These are phyloP conservation scores for Bambusicola thoracicus DNA, from an alignment of 2,113 vertebrate genomes.

Conservation along the genomic window DNA sequence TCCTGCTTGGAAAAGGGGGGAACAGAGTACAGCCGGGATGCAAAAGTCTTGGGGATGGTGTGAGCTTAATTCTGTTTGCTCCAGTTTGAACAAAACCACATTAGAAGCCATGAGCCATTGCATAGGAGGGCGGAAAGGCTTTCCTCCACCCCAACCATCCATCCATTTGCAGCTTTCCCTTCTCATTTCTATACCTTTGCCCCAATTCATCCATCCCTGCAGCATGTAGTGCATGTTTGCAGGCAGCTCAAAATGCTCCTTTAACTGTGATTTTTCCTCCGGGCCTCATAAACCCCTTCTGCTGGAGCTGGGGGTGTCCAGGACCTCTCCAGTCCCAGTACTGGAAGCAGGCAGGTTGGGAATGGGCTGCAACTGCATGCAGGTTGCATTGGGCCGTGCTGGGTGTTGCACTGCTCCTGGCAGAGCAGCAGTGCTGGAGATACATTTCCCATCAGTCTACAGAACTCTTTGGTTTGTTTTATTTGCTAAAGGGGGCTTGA, in stretches of 20 bases:
- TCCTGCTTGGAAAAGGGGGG: not conserved
- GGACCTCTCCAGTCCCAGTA: not conserved
- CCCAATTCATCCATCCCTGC: not conserved
- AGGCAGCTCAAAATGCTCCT: not conserved
- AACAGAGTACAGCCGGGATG: not conserved
- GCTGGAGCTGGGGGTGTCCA: slow-evolving; percentile 28
- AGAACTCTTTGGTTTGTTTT: not conserved
- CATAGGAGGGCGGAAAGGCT: not conserved
- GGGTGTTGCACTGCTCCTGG: not conserved
- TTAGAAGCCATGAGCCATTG: not conserved
- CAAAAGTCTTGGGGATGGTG: not conserved
- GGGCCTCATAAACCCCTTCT: slow-evolving; percentile 46
- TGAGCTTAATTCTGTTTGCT: not conserved
- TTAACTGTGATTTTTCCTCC: not conserved
- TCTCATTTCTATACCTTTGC: not conserved
- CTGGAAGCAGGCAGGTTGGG: not conserved
- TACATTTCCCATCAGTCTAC: not conserved
- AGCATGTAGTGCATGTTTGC: not conserved
- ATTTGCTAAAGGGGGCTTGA: not conserved
- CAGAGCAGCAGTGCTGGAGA: not conserved
- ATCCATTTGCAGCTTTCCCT: not conserved
- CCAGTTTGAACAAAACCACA: not conserved
- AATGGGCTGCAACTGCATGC: not conserved
- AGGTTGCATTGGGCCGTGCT: not conserved
- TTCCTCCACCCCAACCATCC: not conserved